phyloP scores from a whole-genome alignment of 1,140 invertebrate species.

The Lordiphosa collinella region DNA sequence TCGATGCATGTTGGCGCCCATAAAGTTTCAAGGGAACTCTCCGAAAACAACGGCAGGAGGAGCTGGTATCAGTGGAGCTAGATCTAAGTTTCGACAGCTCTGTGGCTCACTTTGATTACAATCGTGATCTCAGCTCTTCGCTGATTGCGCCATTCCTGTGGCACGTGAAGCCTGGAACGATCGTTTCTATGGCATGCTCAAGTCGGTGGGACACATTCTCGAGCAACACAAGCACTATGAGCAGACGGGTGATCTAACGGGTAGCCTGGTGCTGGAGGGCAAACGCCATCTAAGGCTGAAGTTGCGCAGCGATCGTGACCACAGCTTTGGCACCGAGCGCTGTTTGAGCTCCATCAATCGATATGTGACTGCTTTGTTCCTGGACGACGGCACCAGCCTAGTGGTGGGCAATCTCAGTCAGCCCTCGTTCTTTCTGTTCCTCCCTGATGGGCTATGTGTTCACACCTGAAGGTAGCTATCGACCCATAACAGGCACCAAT shows the following conservation, averaged over 20 bases:
- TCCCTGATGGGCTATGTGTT: slow-evolving; percentile 73
- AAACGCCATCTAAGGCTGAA: background rate
- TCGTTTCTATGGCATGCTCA: slow-evolving; percentile 55
- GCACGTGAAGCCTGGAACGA: slow-evolving; percentile 74
- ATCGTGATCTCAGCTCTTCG: slow-evolving; percentile 61
- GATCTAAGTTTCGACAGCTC: slow-evolving; percentile 52
- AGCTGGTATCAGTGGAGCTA: slow-evolving; percentile 36
- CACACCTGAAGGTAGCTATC: slow-evolving; percentile 38
- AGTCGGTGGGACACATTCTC: slow-evolving; percentile 51
- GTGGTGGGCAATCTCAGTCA: slow-evolving; percentile 72
- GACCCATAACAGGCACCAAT: slow-evolving; percentile 64
- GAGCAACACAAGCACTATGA: slow-evolving; percentile 70
- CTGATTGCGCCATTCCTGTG: slow-evolving; percentile 71
- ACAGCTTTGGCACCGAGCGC: slow-evolving; percentile 72
- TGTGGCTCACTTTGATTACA: slow-evolving; percentile 59
- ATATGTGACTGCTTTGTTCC: slow-evolving; percentile 63
- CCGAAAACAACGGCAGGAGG: no score
- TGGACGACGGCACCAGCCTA: slow-evolving; percentile 72
- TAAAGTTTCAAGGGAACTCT: no score
- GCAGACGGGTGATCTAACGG: slow-evolving; percentile 46
- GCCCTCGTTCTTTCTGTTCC: slow-evolving; percentile 66
- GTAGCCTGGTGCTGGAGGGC: slow-evolving; percentile 24
- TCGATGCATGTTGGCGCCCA: slow-evolving; percentile 61
- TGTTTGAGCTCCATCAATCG: slow-evolving; percentile 73
- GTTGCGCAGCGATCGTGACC: slow-evolving; percentile 59